phyloP scores from a whole-genome alignment of 35 echinoderm and acorn worm genomes.

The Anneissia japonica region DNA sequence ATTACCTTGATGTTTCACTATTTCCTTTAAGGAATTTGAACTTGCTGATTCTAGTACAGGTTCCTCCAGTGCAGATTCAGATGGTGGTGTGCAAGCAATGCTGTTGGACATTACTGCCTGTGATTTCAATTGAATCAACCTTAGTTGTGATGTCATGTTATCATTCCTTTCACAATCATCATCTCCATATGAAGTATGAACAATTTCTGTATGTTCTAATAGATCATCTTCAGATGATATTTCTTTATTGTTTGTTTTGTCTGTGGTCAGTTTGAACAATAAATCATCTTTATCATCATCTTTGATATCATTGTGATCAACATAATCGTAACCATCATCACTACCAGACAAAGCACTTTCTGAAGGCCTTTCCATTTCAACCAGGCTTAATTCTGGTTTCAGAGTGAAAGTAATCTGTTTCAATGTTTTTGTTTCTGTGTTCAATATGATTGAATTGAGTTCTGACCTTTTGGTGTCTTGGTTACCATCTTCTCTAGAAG shows the following conservation, averaged over 20 bases:
- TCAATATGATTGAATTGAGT: neutral
- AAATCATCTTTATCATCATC: no score
- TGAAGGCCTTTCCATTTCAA: neutral
- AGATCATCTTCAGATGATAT: neutral
- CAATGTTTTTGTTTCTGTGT: neutral
- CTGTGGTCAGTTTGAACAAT: neutral
- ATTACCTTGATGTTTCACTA: no score
- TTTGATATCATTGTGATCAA: neutral
- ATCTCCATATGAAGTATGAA: neutral
- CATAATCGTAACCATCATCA: neutral
- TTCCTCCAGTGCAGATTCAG: no score
- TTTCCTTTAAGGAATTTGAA: no score
- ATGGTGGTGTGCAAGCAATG: no score
- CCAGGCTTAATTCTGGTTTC: neutral
- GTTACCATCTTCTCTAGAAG: neutral
- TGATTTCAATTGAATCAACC: neutral
- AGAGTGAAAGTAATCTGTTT: neutral
- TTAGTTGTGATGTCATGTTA: neutral
- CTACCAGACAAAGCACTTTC: conserved; percentile 13
- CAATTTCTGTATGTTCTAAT: neutral
- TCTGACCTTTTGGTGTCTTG: neutral
- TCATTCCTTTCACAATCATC: conserved; percentile 2
- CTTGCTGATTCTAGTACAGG: no score
- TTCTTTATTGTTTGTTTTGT: neutral
- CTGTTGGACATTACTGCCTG: no score